These are phyloP conservation scores for Spisula solida DNA, from an alignment of 2,888 invertebrate genomes.

Conservation along the genomic window DNA sequence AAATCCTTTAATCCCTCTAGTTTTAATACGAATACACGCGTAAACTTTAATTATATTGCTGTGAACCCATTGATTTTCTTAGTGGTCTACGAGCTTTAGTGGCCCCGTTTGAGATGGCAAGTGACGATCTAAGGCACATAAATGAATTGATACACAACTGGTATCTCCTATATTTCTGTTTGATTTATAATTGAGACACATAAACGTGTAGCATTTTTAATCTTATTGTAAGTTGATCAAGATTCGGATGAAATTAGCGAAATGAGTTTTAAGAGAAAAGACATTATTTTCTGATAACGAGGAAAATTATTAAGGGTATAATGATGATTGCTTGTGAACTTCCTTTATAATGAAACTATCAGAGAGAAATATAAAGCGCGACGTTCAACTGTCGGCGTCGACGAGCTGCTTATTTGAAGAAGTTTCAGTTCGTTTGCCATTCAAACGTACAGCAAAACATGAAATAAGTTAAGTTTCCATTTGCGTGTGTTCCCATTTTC, in stretches of 20 bases:
- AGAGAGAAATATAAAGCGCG: background rate
- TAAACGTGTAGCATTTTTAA: conserved; percentile 4
- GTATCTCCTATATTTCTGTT: background rate
- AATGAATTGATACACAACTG: conserved; percentile 5
- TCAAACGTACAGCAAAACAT: background rate
- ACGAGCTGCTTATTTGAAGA: background rate
- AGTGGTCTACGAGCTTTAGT: background rate
- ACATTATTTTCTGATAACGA: background rate
- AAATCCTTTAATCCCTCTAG: background rate
- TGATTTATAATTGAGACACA: conserved; percentile 2
- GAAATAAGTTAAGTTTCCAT: too few species aligned
- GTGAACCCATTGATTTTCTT: background rate
- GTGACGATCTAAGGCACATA: background rate
- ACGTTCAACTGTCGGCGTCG: background rate
- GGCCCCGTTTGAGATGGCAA: background rate
- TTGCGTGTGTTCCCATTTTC: too few species aligned
- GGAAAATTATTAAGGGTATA: background rate
- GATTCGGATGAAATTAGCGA: background rate
- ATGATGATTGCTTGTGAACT: background rate
- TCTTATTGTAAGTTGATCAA: conserved; percentile 17
- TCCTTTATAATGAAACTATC: conserved; percentile 1
- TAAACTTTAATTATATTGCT: conserved; percentile 13
- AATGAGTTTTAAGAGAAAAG: conserved; percentile 2
- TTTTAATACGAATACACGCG: background rate
- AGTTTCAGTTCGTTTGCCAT: background rate